Evolutionary conservation across 2,113 vertebrate genomes (phyloP).

Genomic region (Solea senegalensis): DNA sequence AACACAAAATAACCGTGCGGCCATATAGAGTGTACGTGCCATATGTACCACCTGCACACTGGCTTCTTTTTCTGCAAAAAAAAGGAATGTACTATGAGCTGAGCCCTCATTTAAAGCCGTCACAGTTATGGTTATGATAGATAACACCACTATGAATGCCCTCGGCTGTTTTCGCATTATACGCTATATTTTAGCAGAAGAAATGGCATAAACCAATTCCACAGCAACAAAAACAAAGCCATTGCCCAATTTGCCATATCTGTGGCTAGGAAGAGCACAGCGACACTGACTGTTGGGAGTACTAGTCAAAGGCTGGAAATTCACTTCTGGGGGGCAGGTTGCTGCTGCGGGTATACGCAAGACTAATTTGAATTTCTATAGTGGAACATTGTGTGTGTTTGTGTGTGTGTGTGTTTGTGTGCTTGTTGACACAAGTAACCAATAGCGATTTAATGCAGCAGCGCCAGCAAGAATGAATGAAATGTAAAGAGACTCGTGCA

Average conservation of each 20-base stretch:
- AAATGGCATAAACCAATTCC: neutral
- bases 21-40: too few species aligned
- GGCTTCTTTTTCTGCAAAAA: neutral
- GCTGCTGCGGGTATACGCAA: constrained; percentile 14
- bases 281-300: constrained; percentile 5
- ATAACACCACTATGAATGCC: constrained; percentile 13
- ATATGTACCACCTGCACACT: neutral
- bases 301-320: constrained; percentile 10
- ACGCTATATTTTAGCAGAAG: neutral
- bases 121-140: constrained; percentile 30
- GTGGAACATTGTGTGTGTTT: neutral
- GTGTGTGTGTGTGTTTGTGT: neutral
- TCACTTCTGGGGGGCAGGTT: neutral
- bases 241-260: constrained; percentile 11
- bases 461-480: constrained; percentile 5
- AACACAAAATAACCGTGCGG: too few species aligned
- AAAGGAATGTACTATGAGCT: too few species aligned
- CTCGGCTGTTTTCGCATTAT: constrained; percentile 22
- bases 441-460: neutral
- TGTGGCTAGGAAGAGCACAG: constrained; percentile 5
- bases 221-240: neutral
- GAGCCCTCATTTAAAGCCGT: neutral
- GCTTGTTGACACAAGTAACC: neutral
- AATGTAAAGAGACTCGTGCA: constrained; percentile 19
- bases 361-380: neutral